Evolutionary conservation across 1,140 invertebrate species (phyloP).

Genomic region (Rhynchophorus ferrugineus): DNA sequence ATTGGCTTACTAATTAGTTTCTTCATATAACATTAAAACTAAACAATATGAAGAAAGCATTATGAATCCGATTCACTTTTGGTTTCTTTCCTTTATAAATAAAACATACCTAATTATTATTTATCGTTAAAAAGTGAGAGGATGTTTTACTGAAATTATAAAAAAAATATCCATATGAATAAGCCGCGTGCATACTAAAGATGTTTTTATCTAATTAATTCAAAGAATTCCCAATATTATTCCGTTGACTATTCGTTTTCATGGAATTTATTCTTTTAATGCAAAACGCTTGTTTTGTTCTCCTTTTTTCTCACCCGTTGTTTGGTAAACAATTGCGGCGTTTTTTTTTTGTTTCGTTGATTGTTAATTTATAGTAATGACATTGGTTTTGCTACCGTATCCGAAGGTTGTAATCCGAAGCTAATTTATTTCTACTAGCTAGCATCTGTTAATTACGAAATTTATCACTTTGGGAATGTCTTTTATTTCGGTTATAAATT

Average conservation of each 20-base stretch:
- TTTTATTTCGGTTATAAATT: too few relatives aligned
- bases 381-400: background rate
- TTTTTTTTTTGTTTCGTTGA: background rate
- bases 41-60: too few relatives aligned
- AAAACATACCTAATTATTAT: background rate
- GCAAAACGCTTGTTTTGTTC: too few relatives aligned
- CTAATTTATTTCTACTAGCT: too few relatives aligned
- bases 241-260: background rate
- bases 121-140: background rate
- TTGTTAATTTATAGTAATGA: background rate
- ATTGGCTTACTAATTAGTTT: too few relatives aligned
- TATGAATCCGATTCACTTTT: background rate
- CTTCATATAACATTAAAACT: too few relatives aligned
- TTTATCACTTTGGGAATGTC: too few relatives aligned
- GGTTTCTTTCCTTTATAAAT: background rate
- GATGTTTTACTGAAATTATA: background rate
- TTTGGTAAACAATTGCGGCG: background rate
- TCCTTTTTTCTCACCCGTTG: background rate
- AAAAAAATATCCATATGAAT: background rate
- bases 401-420: background rate
- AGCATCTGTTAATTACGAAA: too few relatives aligned
- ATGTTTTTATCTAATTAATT: background rate
- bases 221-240: background rate
- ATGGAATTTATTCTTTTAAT: background rate
- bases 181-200: background rate